phyloP scores from a whole-genome alignment of 2,888 invertebrate species.

The Ophonus ardosiacus region DNA sequence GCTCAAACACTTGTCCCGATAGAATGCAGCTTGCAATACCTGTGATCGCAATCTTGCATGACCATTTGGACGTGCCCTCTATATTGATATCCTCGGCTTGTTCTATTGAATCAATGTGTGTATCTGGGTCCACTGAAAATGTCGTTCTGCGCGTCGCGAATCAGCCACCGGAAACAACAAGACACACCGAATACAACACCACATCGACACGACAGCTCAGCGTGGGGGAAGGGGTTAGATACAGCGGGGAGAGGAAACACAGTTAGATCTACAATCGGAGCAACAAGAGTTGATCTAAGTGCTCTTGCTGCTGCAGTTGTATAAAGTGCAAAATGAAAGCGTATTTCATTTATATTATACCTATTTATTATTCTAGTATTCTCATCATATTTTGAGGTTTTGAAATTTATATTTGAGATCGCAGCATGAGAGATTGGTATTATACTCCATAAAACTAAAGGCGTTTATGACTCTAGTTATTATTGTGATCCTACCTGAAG shows the following conservation, averaged over 20 bases:
- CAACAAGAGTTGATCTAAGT: no score
- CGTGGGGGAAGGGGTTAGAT: neutral
- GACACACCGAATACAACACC: conserved; percentile 73
- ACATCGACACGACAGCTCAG: conserved; percentile 67
- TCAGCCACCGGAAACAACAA: conserved; percentile 75
- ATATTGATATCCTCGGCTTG: conserved; percentile 98
- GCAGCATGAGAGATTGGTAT: no score
- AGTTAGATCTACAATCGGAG: no score
- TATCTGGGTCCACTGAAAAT: conserved; percentile 98
- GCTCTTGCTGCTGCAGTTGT: no score
- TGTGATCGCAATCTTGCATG: conserved; percentile 99
- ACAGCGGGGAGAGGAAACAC: neutral
- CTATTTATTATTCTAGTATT: no score
- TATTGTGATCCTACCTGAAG: no score
- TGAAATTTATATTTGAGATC: no score
- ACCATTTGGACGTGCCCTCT: conserved; percentile 99
- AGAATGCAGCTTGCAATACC: conserved; percentile 83
- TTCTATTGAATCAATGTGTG: conserved; percentile 98
- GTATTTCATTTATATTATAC: no score
- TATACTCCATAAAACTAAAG: no score
- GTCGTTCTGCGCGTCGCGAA: conserved; percentile 87
- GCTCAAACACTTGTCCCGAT: conserved; percentile 69
- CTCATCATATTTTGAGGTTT: no score
- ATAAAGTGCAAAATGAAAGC: no score
- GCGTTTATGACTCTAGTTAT: no score